Base-by-base conservation (phyloP, 2,888 invertebrate species). In the Smittia sp. region DNA sequence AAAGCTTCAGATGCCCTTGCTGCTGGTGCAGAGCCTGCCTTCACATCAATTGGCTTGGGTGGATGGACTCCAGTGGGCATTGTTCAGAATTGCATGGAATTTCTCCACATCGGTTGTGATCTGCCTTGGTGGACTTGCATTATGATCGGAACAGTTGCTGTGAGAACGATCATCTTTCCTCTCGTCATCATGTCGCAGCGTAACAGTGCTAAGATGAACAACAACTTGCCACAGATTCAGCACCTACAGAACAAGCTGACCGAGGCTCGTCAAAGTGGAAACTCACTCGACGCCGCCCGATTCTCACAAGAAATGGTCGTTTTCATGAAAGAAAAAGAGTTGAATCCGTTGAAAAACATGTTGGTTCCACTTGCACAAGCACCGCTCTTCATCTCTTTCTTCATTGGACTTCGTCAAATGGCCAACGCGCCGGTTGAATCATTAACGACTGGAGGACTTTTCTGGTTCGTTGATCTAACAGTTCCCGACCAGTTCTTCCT, bases 111-210 rank as follows among this genome's bases (percentile, higher is more conserved):
- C n/a, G 82, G 85, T 0, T 81, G 87, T 11, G 93, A 91, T 77
- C 76, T 98, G 11, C 98, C 98, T 0, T 98, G 98, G 98, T 98
- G 97, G 96, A 89, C 86, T 41, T 85, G 93, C 11, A 96, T 98
- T 77, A 85, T 90, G 1, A 82, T 90, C 73, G 92, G 91, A n/a
- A 97, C 97, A 0, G 75, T 92, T 1, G 81, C 87, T 32, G 87
- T 96, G 0, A 87, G 98, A 78, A 78, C 89, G 0, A 77, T 87
- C 0, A 85, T 97, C 80, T 94, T 98, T 77, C 97, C 97, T 0
- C 81, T 98, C 73, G 92, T 96, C 0, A 86, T 98, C 72, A 81
- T 90, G 78, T 84, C 92, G 0, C 96, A 96, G 82, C 87, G 88
- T 77, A 92, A 92, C 81, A 86, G 90, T 0, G 92, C 92, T 0